Evolutionary conservation across 2,888 invertebrate species (phyloP).

Genomic region (Spilarctia lutea): DNA sequence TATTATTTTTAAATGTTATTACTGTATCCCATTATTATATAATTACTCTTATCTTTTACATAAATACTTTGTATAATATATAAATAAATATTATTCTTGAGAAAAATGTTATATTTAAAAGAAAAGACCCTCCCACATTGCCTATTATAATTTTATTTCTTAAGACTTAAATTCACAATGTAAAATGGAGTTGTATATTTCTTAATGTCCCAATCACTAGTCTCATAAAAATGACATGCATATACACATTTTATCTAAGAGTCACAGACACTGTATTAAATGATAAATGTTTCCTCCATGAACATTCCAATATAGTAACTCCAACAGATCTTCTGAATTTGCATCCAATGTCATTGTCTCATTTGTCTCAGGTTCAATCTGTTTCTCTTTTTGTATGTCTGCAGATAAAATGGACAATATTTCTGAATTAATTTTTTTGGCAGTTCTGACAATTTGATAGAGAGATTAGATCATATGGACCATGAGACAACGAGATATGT

Average conservation of each 20-base stretch:
- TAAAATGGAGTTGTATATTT: slow-evolving; percentile 37
- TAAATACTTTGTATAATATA: slow-evolving; percentile 57
- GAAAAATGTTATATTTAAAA: slow-evolving; percentile 61
- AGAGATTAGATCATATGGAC: slow-evolving; percentile 87
- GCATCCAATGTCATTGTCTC: slow-evolving; percentile 79
- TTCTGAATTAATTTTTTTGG: slow-evolving; percentile 70
- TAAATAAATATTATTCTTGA: slow-evolving; percentile 60
- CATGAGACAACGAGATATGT: slow-evolving; percentile 88
- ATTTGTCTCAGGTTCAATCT: slow-evolving; percentile 81
- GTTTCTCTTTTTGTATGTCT: slow-evolving; percentile 84
- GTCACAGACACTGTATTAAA: slow-evolving; percentile 77
- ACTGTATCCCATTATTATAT: slow-evolving; percentile 59
- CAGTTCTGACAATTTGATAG: slow-evolving; percentile 53
- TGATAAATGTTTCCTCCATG: slow-evolving; percentile 89
- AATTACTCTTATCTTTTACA: slow-evolving; percentile 57
- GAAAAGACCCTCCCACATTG: slow-evolving; percentile 73
- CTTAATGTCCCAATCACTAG: slow-evolving; percentile 64
- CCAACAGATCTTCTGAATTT: slow-evolving; percentile 81
- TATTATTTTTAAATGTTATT: slow-evolving; percentile 49
- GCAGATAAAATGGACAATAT: slow-evolving; percentile 83
- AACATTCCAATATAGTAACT: slow-evolving; percentile 87
- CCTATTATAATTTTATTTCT: slow-evolving; percentile 71
- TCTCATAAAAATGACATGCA: slow-evolving; percentile 61
- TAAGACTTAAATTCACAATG: slow-evolving; percentile 58
- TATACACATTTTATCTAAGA: slow-evolving; percentile 44